A percentile compares a stretch with the other conserved stretches of the same genome.
Conservation (phyloP, 2,113 vertebrate species). For the Bubo bubo region DNA sequence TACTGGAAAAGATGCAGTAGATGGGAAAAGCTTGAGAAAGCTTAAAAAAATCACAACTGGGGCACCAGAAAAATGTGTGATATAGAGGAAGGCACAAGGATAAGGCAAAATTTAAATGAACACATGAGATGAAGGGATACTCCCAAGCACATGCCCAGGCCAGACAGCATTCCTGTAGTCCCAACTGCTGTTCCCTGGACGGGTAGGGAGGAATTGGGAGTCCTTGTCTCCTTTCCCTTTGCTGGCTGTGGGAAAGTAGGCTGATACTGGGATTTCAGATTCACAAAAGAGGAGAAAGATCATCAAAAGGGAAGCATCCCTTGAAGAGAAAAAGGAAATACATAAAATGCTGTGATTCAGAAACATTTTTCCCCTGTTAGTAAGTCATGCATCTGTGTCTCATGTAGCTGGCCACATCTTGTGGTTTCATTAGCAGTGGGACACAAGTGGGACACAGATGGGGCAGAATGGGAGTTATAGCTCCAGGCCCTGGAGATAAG, state of each 20-base stretch:
- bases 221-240: background rate
- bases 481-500: background rate
- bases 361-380: accelerated
- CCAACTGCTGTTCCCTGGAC: accelerated
- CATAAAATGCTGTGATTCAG: background rate
- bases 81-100: background rate
- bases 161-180: background rate
- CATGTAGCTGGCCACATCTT: accelerated
- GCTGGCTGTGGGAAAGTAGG: background rate
- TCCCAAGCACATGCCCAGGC: background rate
- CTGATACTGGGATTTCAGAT: background rate
- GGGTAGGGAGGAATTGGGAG: background rate
- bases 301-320: background rate
- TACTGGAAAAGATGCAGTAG: background rate
- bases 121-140: background rate
- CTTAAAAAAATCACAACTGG: background rate
- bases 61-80: background rate
- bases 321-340: background rate
- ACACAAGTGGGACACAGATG: background rate
- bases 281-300: background rate
- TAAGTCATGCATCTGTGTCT: background rate
- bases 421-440: background rate
- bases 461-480: background rate
- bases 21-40: background rate
- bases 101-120: background rate